phyloP scores from a whole-genome alignment of 2,888 invertebrate genomes.

The Marasmarcha lunaedactyla region DNA sequence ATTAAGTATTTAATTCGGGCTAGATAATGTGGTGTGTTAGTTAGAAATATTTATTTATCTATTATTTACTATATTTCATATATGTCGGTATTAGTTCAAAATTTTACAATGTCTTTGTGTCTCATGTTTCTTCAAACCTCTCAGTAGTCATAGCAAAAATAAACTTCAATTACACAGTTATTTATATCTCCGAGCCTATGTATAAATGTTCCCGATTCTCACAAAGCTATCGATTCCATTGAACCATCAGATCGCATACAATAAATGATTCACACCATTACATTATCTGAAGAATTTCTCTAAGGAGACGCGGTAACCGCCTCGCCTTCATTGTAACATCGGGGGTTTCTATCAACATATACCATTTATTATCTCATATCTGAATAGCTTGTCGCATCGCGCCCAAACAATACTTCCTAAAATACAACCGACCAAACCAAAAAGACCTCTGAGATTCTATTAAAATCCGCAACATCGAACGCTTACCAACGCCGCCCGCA shows the following conservation, averaged over 20 bases:
- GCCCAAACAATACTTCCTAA: slow-evolving; percentile 61
- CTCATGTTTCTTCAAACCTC: too few relatives aligned
- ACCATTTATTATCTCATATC: slow-evolving; percentile 60
- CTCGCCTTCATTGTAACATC: slow-evolving; percentile 1
- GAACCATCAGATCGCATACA: background rate
- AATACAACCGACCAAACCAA: slow-evolving; percentile 40
- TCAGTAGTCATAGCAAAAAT: too few relatives aligned
- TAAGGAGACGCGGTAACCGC: background rate
- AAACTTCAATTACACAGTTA: too few relatives aligned
- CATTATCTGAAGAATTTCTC: background rate
- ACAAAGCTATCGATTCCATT: background rate
- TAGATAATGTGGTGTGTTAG: too few relatives aligned
- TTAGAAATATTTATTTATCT: too few relatives aligned
- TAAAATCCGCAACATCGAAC: slow-evolving; percentile 15
- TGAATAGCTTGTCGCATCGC: slow-evolving; percentile 62
- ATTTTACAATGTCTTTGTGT: too few relatives aligned
- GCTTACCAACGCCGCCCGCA: slow-evolving; percentile 13
- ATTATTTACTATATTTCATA: too few relatives aligned
- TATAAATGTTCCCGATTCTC: too few relatives aligned
- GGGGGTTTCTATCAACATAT: slow-evolving; percentile 39
- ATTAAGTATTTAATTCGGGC: too few relatives aligned
- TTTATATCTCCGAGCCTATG: too few relatives aligned
- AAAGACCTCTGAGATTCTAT: slow-evolving; percentile 33
- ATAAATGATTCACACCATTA: too few relatives aligned
- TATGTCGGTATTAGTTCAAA: too few relatives aligned